Evolutionary conservation across 92 coral and sea anemone species (phyloP).

Genomic region (Chrysogorgia sp.): DNA sequence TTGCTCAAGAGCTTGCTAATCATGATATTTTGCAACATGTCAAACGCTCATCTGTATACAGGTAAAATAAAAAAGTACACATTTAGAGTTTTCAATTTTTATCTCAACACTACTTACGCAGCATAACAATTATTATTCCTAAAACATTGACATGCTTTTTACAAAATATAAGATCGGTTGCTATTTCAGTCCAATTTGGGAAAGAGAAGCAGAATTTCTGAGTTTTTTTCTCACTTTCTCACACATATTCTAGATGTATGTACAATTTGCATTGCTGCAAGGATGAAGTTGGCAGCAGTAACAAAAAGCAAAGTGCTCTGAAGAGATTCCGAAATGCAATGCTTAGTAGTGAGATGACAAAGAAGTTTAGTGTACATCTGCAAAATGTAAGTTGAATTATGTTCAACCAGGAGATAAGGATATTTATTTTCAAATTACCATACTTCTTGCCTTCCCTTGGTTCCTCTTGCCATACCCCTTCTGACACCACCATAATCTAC

Average conservation of each 20-base stretch:
- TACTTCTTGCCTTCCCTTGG: too few species aligned
- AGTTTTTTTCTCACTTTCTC: too few species aligned
- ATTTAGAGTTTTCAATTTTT: too few species aligned
- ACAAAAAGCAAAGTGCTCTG: conserved; percentile 63
- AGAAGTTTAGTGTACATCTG: conserved; percentile 84
- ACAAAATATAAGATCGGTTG: not conserved
- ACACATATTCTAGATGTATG: conserved; percentile 62
- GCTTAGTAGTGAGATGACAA: conserved; percentile 72
- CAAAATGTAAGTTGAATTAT: conserved; percentile 95
- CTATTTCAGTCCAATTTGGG: too few species aligned
- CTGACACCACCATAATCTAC: too few species aligned
- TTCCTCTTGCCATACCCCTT: too few species aligned
- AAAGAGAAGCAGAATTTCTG: too few species aligned
- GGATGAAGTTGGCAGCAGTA: conserved; percentile 57
- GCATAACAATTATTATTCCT: too few species aligned
- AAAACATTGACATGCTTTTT: not conserved
- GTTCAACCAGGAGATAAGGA: too few species aligned
- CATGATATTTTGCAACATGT: conserved; percentile 57
- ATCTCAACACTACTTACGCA: too few species aligned
- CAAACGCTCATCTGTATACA: conserved; percentile 68
- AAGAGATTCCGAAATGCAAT: conserved; percentile 74
- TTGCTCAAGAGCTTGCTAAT: conserved; percentile 85
- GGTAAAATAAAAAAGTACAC: conserved; percentile 58
- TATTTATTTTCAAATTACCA: too few species aligned
- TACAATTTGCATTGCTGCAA: conserved; percentile 74